A percentile compares a stretch with the other conserved stretches of the same genome.
These are phyloP conservation scores for Gorsachius magnificus DNA, from an alignment of 2,797 vertebrate species.

Conservation along the genomic window DNA sequence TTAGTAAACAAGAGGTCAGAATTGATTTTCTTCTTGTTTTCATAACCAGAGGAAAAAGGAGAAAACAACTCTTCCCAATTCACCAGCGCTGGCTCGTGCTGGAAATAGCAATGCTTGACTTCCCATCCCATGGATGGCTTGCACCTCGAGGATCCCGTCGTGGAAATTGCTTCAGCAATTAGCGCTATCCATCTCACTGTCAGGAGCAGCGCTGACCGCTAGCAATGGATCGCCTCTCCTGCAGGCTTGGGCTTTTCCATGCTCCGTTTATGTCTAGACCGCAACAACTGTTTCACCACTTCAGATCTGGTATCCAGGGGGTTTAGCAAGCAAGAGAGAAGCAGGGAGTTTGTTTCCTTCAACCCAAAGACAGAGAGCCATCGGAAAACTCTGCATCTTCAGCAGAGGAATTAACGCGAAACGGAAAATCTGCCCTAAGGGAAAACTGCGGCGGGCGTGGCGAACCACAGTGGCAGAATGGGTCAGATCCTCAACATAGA, in stretches of 20 bases:
- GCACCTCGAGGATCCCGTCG: not conserved
- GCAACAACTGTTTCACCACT: not conserved
- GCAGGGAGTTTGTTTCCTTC: not conserved
- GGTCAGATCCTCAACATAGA: not conserved
- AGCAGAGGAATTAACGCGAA: not conserved
- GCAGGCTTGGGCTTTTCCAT: not conserved
- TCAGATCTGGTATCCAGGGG: not conserved
- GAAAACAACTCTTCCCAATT: not conserved
- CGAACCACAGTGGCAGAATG: not conserved
- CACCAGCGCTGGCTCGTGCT: rapidly evolving
- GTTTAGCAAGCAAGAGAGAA: not conserved
- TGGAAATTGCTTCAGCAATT: not conserved
- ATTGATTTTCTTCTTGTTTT: not conserved
- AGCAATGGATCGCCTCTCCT: not conserved
- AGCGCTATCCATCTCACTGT: not conserved
- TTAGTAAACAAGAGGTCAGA: not conserved
- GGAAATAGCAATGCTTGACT: not conserved
- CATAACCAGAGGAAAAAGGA: not conserved
- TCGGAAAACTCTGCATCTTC: not conserved
- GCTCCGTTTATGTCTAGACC: not conserved
- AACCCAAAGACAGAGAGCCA: not conserved
- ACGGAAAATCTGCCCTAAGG: not conserved
- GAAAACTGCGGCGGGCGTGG: not conserved
- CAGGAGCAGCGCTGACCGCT: not conserved
- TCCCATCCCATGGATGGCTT: not conserved